Base-by-base conservation (phyloP, 2,888 invertebrate species). In the Leptopilina drosophilae region DNA sequence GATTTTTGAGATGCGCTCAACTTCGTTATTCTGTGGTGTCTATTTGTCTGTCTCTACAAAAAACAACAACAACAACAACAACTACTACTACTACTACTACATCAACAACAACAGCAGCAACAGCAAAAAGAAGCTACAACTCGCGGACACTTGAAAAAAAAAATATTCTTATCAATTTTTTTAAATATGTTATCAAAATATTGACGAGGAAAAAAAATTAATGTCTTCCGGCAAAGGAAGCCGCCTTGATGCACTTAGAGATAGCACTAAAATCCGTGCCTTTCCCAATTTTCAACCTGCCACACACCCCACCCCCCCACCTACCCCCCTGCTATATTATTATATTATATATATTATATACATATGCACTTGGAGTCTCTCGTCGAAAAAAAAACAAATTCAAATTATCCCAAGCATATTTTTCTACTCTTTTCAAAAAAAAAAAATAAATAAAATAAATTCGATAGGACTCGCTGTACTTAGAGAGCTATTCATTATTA, bases 21-120 rank as follows among this genome's bases (percentile, higher is more conserved):
- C 89, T 89, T 87, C 90, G 91, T 91, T 91, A 91, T 91, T 91
- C 91, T 91, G 91, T 91, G 90, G 91, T 87, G 87, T 84, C 83
- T 82, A 76, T 80, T 80, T 82, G 78, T 80, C 81, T 83, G 73
- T 81, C 81, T 80, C 62, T 15, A 62, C 62, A 62, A 62, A 8
- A 62, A 62, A 11, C 49, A 9, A 49, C 49, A 49, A 49, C 49
- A 49, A 12, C 49, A 46, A 46, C 7, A 46, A 46, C 7, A 46
- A 46, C 7, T 2, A 46, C 59, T n/a, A 59, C 62, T 15, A 62
- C 62, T 20, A 62, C n/a, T 20, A 62, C 49, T 11, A 11, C 49
- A 9, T 11, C 49, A 49, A 49, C 49, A 49, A 12, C 49, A 49
- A 49, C 2, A 11, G 12, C 42, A 42, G 42, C 42, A 49, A 49